Conservation (phyloP, 2,797 vertebrate species). For the Knipowitschia caucasica region DNA sequence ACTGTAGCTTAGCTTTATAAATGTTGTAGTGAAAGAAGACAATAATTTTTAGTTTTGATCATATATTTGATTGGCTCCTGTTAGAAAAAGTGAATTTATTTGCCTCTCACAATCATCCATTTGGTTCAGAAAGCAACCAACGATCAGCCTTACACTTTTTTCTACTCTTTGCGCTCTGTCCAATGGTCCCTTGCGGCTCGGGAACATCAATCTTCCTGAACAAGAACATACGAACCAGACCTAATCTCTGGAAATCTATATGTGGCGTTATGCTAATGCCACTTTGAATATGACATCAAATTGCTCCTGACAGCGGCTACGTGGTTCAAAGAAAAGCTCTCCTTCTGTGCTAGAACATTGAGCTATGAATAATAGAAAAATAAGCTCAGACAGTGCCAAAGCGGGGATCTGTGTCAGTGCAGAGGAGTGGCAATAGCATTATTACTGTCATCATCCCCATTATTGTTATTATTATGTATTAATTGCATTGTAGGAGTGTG, state of each 20-base stretch:
- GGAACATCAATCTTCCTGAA: background rate
- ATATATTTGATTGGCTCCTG: too few species aligned
- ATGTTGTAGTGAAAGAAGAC: too few species aligned
- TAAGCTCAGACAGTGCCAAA: background rate
- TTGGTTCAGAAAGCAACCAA: background rate
- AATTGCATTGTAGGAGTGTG: conserved; percentile 3
- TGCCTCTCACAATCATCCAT: background rate
- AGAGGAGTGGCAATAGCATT: conserved; percentile 1
- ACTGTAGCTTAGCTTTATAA: too few species aligned
- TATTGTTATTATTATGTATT: background rate
- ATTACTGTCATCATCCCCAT: conserved; percentile 1
- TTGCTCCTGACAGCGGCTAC: background rate
- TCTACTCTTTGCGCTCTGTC: background rate
- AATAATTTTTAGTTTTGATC: too few species aligned
- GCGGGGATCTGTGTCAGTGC: background rate
- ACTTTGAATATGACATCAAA: background rate
- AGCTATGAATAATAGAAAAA: background rate
- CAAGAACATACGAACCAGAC: background rate
- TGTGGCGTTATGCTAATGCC: background rate
- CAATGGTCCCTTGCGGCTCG: background rate
- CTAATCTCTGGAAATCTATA: conserved; percentile 1
- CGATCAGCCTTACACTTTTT: background rate
- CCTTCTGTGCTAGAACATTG: background rate
- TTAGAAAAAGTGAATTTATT: too few species aligned
- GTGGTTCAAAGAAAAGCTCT: background rate